Base-by-base conservation (phyloP, 2,888 invertebrate genomes). In the Cataglyphis albicans region DNA sequence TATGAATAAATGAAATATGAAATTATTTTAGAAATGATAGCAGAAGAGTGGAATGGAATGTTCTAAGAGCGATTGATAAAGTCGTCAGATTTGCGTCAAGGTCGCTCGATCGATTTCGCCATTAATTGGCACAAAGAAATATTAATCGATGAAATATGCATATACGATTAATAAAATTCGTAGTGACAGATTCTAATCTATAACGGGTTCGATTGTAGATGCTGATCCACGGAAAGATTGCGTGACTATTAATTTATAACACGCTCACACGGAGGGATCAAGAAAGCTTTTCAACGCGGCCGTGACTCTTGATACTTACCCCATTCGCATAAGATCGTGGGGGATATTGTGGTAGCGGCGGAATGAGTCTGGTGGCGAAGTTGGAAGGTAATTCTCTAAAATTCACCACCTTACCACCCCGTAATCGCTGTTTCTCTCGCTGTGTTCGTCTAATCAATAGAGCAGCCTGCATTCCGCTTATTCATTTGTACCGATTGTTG, bases 391-490 rank as follows among this genome's bases (percentile, higher is more conserved):
- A 96, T 94, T 98, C 98, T 93, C 96, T 95, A 94, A 97, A 96
- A 95, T 96, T 96, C 93, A 97, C 97, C 95, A 96, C 96, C 94
- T 97, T 96, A 95, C 97, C 97, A 96, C 97, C 97, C 96, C 97
- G 96, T 94, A 97, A 96, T 95, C 97, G 97, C 96, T 97, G 97
- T 96, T 98, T 97, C 96, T 98, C 98, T 95, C 52, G 52, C 48
- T 48, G 18, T n/a, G 44, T 18, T 18, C 97, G 96, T 96, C 98
- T 97, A 96, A 98, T 97, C 96, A 98, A 97, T 96, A 98, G 97
- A 96, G 98, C 98, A 96, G 98, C 98, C 97, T 98, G 98, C 98
- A 98, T 98, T 95, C 97, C 97, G 96, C 96, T 97, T 95, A 93
- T 94, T 94, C 94, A 94, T 94, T 94, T 91, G 91, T 88, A 88